phyloP scores from a whole-genome alignment of 2,797 vertebrate species.

The Xiphorhynchus erythropygius region DNA sequence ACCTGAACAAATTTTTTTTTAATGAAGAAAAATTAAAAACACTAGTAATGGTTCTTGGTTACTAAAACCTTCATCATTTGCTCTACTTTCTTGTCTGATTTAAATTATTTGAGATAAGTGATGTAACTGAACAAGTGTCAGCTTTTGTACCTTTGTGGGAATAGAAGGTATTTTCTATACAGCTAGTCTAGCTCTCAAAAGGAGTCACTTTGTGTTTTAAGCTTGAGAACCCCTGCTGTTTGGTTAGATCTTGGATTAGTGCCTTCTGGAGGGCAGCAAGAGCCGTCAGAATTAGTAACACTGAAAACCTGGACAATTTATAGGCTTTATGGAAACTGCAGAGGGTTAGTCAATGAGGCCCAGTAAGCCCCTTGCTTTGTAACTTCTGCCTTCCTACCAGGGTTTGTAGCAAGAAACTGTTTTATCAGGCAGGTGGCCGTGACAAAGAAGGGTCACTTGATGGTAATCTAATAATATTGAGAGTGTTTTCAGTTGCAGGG shows the following conservation, averaged over 20 bases:
- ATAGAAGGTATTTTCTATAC: not conserved
- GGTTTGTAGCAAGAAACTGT: not conserved
- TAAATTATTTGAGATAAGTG: not conserved
- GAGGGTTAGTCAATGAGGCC: not conserved
- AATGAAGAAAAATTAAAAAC: not conserved
- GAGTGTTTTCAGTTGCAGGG: slow-evolving; percentile 38
- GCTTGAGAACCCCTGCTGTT: not conserved
- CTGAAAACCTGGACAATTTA: not conserved
- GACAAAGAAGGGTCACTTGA: slow-evolving; percentile 54
- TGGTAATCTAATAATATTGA: slow-evolving; percentile 69
- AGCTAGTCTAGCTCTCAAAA: not conserved
- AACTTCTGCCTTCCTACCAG: not conserved
- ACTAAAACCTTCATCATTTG: not conserved
- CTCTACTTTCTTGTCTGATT: not conserved
- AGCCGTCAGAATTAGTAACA: not conserved
- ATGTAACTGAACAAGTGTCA: not conserved
- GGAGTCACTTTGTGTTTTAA: not conserved
- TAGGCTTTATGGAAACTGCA: not conserved
- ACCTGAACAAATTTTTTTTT: not conserved
- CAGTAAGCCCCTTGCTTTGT: not conserved
- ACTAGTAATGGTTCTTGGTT: not conserved
- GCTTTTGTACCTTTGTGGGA: not conserved
- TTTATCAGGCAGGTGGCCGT: slow-evolving; percentile 57
- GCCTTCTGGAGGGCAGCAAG: not conserved
- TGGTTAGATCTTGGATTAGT: not conserved